Base-by-base conservation (phyloP, 1,140 invertebrate species). In the Leptoteleia sp. region DNA sequence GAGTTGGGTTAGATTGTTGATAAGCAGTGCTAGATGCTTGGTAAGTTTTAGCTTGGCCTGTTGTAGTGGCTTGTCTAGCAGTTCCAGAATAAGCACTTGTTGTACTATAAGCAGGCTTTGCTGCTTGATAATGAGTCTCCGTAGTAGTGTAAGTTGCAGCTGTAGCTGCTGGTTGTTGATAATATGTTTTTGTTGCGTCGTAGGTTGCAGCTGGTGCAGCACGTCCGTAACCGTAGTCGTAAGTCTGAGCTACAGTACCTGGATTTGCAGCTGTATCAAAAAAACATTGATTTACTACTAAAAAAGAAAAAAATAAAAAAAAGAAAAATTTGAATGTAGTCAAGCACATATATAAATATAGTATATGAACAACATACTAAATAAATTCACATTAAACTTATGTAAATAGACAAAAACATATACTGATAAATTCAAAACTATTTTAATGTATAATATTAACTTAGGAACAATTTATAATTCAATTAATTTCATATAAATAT, bases 161-260 rank as follows among this genome's bases (percentile, higher is more conserved):
- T 3, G 93, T 91, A 6, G 92, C 93, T 81, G 92, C 90, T 81
- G 92, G 90, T 81, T 94, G 93, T 80, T 92, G 92, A 75, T 93
- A 93, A 73, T 93, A 93, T 19, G 92, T 93, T 76, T 93, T 93
- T 3, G 90, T 91, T 1, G 92, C 90, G 83, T 93, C 92, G 87
- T 93, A 93, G 2, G 91, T 89, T 1, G 91, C 89, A 76, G 92
- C 90, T 42, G 91, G 91, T 25, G 91, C 90, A 50, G 91, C 86
- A 40, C 92, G 87, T 50, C 93, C 92, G 89, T 94, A 94, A 31
- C 93, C 93, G 89, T 94, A 94, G 68, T 93, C 92, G 89, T 93
- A 92, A 4, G 92, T 91, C 33, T 91, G 91, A 31, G 92, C 91
- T 52, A 92, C 91, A 12, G 92, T 91, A 37, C 91, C 92, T 76